These are phyloP conservation scores for Kryphioiulus occultus DNA, from an alignment of 2,888 invertebrate genomes.

Conservation along the genomic window DNA sequence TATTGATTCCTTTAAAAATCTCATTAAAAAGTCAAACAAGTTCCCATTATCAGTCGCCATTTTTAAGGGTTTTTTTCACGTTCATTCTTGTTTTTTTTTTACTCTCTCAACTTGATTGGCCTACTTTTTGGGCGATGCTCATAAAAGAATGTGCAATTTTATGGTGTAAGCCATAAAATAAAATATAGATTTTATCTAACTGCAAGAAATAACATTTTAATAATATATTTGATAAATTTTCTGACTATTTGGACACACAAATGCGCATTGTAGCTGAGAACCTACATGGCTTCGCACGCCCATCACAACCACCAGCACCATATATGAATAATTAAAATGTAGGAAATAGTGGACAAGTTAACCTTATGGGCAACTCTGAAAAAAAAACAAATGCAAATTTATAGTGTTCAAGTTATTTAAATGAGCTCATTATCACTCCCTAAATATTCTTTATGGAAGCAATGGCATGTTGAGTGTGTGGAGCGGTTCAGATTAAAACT, in stretches of 20 bases:
- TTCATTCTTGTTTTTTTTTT: not conserved
- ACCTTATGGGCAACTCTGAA: not conserved
- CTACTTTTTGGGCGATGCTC: not conserved
- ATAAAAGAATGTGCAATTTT: not conserved
- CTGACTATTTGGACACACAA: not conserved
- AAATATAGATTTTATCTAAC: conserved; percentile 24
- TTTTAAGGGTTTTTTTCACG: not conserved
- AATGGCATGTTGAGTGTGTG: not conserved
- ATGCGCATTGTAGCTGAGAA: not conserved
- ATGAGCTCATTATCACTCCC: conserved; percentile 29
- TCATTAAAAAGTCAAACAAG: not conserved
- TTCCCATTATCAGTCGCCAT: not conserved
- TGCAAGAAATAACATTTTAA: not conserved
- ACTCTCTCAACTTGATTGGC: conserved; percentile 17
- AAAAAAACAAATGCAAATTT: conserved; percentile 14
- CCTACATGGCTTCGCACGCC: not conserved
- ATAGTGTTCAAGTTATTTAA: not conserved
- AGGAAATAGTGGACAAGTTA: not conserved
- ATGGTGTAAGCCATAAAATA: not conserved
- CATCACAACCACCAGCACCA: not conserved
- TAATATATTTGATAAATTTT: not conserved
- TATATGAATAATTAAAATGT: conserved; percentile 1
- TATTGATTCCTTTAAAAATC: not conserved
- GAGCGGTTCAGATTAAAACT: not conserved
- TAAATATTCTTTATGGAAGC: conserved; percentile 17